Conservation (phyloP, 1,140 invertebrate species). For the Homalodisca vitripennis region DNA sequence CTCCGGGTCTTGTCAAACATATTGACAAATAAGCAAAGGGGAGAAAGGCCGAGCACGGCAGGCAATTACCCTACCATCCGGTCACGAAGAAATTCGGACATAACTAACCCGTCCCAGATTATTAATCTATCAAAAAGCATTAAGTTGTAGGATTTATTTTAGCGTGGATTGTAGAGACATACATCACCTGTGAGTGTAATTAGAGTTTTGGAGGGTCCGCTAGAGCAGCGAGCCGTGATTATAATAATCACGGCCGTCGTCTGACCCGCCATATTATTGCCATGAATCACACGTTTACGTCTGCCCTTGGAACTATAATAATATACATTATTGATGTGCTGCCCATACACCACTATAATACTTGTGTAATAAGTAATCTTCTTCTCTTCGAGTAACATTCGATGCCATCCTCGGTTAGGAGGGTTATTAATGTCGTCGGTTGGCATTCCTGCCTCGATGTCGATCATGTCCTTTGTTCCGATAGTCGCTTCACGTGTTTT, state of each 20-base stretch:
- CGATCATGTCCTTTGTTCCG: slow-evolving; percentile 12
- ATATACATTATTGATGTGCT: slow-evolving; percentile 26
- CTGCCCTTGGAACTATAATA: slow-evolving; percentile 8
- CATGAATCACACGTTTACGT: slow-evolving; percentile 19
- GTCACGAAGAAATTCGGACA: slow-evolving; percentile 6
- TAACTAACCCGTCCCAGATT: slow-evolving; percentile 18
- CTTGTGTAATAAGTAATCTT: slow-evolving; percentile 25
- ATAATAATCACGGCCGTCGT: slow-evolving; percentile 11
- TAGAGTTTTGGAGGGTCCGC: slow-evolving; percentile 9
- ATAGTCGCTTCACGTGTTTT: too few relatives aligned
- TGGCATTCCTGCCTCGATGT: slow-evolving; percentile 6
- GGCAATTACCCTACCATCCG: neutral
- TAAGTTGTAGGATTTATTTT: slow-evolving; percentile 26
- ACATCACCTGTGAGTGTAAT: neutral
- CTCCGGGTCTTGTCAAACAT: too few relatives aligned
- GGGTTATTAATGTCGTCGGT: slow-evolving; percentile 20
- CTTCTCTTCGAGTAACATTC: slow-evolving; percentile 8
- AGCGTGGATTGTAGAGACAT: neutral
- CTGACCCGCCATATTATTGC: slow-evolving; percentile 17
- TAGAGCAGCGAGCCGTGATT: neutral
- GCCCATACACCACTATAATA: slow-evolving; percentile 14
- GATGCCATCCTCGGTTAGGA: slow-evolving; percentile 16
- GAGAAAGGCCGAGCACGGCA: neutral
- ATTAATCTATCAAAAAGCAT: slow-evolving; percentile 23
- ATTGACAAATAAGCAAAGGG: neutral